Evolutionary conservation across 2,888 invertebrate species (phyloP).

Genomic region (Loripinus fragilis): DNA sequence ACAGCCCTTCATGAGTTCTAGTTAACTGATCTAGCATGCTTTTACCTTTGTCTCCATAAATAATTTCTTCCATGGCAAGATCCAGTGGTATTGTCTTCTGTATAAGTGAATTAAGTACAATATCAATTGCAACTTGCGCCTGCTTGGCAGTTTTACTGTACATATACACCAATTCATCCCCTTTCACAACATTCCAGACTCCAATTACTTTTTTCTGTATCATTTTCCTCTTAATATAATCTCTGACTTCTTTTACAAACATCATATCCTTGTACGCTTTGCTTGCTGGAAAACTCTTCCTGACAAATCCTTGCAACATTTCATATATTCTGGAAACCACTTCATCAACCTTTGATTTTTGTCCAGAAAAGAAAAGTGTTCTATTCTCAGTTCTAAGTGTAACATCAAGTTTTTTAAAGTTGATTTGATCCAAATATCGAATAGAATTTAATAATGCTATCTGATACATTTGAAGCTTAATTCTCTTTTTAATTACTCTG

Average conservation of each 20-base stretch:
- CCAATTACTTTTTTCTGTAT: slow-evolving; percentile 21
- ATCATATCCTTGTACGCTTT: slow-evolving; percentile 36
- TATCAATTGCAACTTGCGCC: slow-evolving; percentile 14
- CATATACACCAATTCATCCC: slow-evolving; percentile 18
- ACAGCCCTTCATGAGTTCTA: slow-evolving; percentile 19
- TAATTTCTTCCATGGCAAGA: not conserved
- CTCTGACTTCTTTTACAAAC: slow-evolving; percentile 34
- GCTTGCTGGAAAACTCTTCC: slow-evolving; percentile 22
- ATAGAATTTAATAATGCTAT: not conserved
- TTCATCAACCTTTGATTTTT: slow-evolving; percentile 38
- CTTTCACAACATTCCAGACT: slow-evolving; percentile 36
- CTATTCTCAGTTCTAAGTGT: not conserved
- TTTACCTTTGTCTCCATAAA: slow-evolving; percentile 14
- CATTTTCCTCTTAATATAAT: slow-evolving; percentile 27
- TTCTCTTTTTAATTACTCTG: not conserved
- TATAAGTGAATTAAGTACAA: slow-evolving; percentile 5
- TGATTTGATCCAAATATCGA: not conserved
- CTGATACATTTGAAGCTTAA: slow-evolving; percentile 3
- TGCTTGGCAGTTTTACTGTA: slow-evolving; percentile 35
- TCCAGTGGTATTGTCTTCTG: slow-evolving; percentile 20
- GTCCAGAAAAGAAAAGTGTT: slow-evolving; percentile 20
- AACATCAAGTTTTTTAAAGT: not conserved
- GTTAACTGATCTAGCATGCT: not conserved
- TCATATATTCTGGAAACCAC: slow-evolving; percentile 29
- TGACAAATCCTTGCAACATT: slow-evolving; percentile 34